Evolutionary conservation across 2,113 vertebrate genomes (phyloP).

Genomic region (Calidris pygmaea): DNA sequence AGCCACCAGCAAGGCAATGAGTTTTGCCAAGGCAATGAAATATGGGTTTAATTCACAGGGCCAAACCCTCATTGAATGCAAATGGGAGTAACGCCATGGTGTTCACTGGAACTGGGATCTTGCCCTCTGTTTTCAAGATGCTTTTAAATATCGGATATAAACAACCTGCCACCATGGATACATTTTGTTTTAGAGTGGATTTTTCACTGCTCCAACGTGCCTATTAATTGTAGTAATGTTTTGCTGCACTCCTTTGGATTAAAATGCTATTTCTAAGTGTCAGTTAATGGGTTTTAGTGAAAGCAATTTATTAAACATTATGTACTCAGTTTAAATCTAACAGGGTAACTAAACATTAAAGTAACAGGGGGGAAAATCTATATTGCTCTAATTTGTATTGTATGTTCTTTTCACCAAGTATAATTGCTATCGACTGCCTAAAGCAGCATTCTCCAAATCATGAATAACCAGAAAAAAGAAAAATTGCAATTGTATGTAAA

Average conservation of each 20-base stretch:
- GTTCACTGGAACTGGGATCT: background rate
- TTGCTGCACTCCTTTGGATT: conserved; percentile 65
- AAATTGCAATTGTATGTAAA: conserved; percentile 65
- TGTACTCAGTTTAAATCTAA: conserved; percentile 77
- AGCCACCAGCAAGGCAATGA: background rate
- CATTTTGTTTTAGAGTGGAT: conserved; percentile 41
- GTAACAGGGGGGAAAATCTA: conserved; percentile 74
- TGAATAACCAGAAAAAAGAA: conserved; percentile 75
- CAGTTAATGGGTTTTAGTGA: conserved; percentile 76
- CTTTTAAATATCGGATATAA: conserved; percentile 34
- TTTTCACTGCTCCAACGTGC: conserved; percentile 50
- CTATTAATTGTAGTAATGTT: conserved; percentile 70
- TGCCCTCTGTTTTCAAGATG: background rate
- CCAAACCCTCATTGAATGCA: background rate
- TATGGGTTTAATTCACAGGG: background rate
- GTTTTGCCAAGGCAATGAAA: background rate
- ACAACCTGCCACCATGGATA: background rate
- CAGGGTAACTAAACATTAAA: conserved; percentile 80
- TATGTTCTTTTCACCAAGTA: conserved; percentile 77
- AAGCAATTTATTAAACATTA: conserved; percentile 78
- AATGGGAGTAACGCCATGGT: background rate
- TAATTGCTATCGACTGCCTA: conserved; percentile 82
- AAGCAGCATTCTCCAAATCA: conserved; percentile 72
- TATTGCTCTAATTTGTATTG: conserved; percentile 80
- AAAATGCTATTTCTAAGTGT: conserved; percentile 74